Evolutionary conservation across 2,113 vertebrate genomes (phyloP), one percentile per base, ranked within the genome.

Genomic region (Pomatostomus ruficeps): DNA sequence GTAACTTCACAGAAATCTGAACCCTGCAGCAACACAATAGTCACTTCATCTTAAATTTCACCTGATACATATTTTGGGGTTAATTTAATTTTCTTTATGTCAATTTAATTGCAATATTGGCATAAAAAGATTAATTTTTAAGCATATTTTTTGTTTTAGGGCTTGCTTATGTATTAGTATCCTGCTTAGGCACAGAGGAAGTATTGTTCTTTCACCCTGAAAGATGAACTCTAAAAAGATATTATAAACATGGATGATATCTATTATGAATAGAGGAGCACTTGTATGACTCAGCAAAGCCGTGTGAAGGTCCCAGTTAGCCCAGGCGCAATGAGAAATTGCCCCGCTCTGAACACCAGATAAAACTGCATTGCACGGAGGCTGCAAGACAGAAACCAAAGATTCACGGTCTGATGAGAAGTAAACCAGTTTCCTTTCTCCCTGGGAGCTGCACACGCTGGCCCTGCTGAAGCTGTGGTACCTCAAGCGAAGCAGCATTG

Each of bases 211-310:
- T 88, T 93, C 40, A 42, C 49, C 52, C 84, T 91, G 87, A 80
- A 94, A 82, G 81, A 85, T 31, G 76, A 93, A 81, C 83, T 91
- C 51, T 55, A 61, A 80, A 85, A 80, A 68, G 51, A 52, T 23
- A 66, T 35, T 78, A 65, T 59, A 85, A 90, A 68, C 83, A 70
- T 2, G 35, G 89, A 72, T 59, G 57, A 36, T 85, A 94, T 51
- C 79, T 90, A 63, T 89, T 63, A 42, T 46, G 73, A 57, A 33
- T 17, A 88, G 87, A 85, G 88, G 72, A 93, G 67, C 62, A 81
- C 91, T 81, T 29, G 40, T 54, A 33, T 96, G 95, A 96, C 73
- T 96, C 88, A 78, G 94, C 93, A 96, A 73, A 86, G 48, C 58
- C 55, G 35, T 3, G n/a, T n/a, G 80, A 92, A 74, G 70, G 80